Conservation (phyloP, 2,888 invertebrate genomes). For the Harpalus rubripes region DNA sequence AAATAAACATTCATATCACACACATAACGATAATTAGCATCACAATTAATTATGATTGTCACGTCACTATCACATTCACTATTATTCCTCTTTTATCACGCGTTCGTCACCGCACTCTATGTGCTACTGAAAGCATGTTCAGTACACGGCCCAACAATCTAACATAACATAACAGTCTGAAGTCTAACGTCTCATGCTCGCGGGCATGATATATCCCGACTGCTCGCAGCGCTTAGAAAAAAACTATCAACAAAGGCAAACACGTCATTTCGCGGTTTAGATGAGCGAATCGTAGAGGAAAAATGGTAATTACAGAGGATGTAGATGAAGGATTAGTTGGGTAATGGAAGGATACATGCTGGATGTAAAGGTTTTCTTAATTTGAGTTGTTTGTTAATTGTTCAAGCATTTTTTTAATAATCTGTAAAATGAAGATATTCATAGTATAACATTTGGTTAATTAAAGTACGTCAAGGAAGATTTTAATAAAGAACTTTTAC, state of each 20-base stretch:
- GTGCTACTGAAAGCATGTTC: slow-evolving; percentile 14
- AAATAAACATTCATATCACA: slow-evolving; percentile 3
- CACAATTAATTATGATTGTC: not conserved
- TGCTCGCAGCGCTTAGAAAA: slow-evolving; percentile 23
- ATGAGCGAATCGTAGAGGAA: slow-evolving; percentile 23
- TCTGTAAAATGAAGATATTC: not conserved
- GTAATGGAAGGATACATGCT: not conserved
- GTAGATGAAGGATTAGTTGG: not conserved
- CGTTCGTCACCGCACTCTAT: not conserved
- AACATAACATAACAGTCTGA: slow-evolving; percentile 33
- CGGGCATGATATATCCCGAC: slow-evolving; percentile 1
- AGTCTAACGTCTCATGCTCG: slow-evolving; percentile 44
- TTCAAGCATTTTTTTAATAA: not conserved
- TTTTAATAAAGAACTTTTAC: not conserved
- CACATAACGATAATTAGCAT: not conserved
- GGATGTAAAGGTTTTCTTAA: not conserved
- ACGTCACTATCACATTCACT: not conserved
- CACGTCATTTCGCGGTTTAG: slow-evolving; percentile 38
- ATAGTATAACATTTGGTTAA: not conserved
- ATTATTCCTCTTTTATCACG: slow-evolving; percentile 10
- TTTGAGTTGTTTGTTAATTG: not conserved
- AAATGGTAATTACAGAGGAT: not conserved
- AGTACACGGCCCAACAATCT: slow-evolving; percentile 11
- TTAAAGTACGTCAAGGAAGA: not conserved
- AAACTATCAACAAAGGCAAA: not conserved